Conservation (phyloP, 2,888 invertebrate genomes). For the Brachyopa scutellaris region DNA sequence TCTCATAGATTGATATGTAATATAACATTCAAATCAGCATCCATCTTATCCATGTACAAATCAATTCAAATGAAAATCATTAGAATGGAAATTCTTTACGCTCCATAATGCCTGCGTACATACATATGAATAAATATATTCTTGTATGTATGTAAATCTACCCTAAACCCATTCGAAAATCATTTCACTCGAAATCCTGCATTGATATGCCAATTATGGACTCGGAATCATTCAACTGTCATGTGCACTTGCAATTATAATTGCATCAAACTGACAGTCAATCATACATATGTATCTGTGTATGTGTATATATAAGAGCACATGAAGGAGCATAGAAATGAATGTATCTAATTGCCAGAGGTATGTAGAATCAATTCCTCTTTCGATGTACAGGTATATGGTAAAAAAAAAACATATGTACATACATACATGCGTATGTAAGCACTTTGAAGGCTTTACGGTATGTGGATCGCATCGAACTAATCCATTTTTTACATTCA, state of each 20-base stretch:
- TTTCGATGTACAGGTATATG: too few relatives aligned
- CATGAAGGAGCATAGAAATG: too few relatives aligned
- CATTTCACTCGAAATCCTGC: slow-evolving; percentile 50
- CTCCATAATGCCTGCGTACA: background rate
- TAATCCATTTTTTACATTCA: slow-evolving; percentile 60
- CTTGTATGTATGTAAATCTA: too few relatives aligned
- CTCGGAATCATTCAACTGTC: slow-evolving; percentile 69
- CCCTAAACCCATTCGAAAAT: slow-evolving; percentile 21
- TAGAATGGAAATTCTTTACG: background rate
- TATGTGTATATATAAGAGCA: slow-evolving; percentile 2
- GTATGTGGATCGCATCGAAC: slow-evolving; percentile 31
- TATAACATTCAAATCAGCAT: background rate
- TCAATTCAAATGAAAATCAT: background rate
- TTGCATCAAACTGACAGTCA: background rate
- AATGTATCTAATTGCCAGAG: too few relatives aligned
- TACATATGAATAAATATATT: too few relatives aligned
- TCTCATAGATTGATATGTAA: too few relatives aligned
- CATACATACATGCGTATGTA: background rate
- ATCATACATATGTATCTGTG: too few relatives aligned
- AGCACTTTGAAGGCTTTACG: slow-evolving; percentile 38
- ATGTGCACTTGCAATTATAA: slow-evolving; percentile 68
- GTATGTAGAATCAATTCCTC: too few relatives aligned
- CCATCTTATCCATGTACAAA: background rate
- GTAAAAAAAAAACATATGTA: too few relatives aligned
- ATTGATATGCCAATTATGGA: slow-evolving; percentile 71